Base-by-base conservation (phyloP, 2,888 invertebrate species). In the Smittia sp. region DNA sequence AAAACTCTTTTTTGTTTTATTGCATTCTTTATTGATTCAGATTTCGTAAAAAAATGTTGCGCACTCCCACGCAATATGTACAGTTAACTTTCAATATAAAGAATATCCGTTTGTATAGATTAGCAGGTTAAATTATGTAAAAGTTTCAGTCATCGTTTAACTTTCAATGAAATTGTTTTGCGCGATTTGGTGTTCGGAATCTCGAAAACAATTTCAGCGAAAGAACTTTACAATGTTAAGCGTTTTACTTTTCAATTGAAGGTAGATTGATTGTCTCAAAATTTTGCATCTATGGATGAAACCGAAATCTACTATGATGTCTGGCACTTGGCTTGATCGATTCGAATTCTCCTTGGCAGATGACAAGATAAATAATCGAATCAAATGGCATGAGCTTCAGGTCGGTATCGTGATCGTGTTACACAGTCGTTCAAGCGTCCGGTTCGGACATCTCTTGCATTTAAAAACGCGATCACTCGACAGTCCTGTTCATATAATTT, bases 21-120 rank as follows among this genome's bases (percentile, higher is more conserved):
- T 58, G 58, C 58, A 58, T 22, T 58, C 58, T 58, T 58, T 58
- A 58, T n/a, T n/a, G n/a, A n/a, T 58, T 58, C 58, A 58, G 18
- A 58, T 22, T 58, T 18, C 22, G 4, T 46, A n/a, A 46, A 46
- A 46, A 46, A 46, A 15, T 6, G 9, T 46, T 46, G 15, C 46
- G 46, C 46, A 46, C 9, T 11, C 4, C 46, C n/a, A 32, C 32
- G 32, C 32, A 9, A 32, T 32, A 32, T 32, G 32, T 15, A 46
- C 46, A 46, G n/a, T 46, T n/a, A 46, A 46, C 46, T 46, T 46
- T 15, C n/a, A n/a, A 46, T 46, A 46, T 39, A 39, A 39, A 46
- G n/a, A 46, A 46, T 46, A 46, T 46, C 46, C 46, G 13, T 46
- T 46, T 46, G 46, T n/a, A 46, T 46, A 46, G 46, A 6, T 46